Evolutionary conservation across 2,113 vertebrate species (phyloP), one percentile per base, ranked within the genome.

Genomic region (Thamnaconus septentrionalis): DNA sequence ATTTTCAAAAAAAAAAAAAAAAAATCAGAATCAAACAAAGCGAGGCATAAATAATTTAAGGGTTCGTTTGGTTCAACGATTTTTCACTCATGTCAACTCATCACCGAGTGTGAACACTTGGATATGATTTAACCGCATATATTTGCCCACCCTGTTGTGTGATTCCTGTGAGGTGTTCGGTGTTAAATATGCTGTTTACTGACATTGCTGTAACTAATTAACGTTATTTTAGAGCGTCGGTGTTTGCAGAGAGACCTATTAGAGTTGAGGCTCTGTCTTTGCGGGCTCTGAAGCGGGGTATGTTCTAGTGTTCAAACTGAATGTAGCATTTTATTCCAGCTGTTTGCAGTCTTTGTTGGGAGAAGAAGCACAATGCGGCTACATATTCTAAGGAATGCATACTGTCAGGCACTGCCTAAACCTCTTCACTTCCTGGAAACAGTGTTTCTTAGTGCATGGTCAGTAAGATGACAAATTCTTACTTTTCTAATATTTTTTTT

Each of bases 251-350:
- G 50, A 67, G 63, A 61, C 8, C 5, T 39, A 45, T 62, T 46
- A 53, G 69, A 75, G 65, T 48, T 5, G 48, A 72, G 45, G 50
- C 55, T 66, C 18, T 31, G 18, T 31, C 18, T 31, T 31, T 2
- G 18, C 18, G 66, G 46, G 75, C 63, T 65, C 61, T 67, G 11
- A 72, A 75, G 68, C 81, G 53, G 79, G 57, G 51, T 59, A 56
- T 74, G 59, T 84, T 79, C 53, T 76, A 42, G 64, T 87, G 71
- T 79, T 78, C 12, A 62, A 84, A 57, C 62, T 84, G 87, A 90
- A 87, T 85, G 87, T 86, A 90, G 78, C 70, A 69, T 83, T 83
- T 82, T 73, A 76, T 59, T 69, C 71, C 53, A 66, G 70, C 49
- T 53, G 65, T 75, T 82, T 46, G 46, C 1, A 51, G 53, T 66